Conservation (phyloP, 2,888 invertebrate species). For the Thysanoteuthis rhombus region DNA sequence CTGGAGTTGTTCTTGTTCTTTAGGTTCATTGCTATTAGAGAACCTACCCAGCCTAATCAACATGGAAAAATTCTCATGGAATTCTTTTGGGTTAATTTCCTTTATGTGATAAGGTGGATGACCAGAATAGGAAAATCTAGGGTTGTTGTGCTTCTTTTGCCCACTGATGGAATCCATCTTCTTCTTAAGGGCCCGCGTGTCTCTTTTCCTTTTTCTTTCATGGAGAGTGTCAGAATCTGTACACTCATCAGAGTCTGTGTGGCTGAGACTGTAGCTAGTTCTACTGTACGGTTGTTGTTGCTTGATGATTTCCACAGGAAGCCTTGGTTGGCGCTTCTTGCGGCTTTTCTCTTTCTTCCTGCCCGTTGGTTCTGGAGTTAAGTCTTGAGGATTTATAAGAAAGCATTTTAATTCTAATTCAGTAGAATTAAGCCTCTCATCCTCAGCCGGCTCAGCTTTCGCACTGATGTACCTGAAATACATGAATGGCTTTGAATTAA, state of each 20-base stretch:
- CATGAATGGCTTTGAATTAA: too few species aligned
- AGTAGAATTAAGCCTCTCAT: not conserved
- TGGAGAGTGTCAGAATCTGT: constrained; percentile 45
- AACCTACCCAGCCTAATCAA: constrained; percentile 75
- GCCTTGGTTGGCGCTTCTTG: constrained; percentile 15
- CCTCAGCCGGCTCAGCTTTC: not conserved
- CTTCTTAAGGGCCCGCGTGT: constrained; percentile 46
- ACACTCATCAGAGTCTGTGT: constrained; percentile 58
- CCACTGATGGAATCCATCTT: constrained; percentile 50
- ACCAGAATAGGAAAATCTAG: not conserved
- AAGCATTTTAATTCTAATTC: not conserved
- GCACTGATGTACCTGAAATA: not conserved
- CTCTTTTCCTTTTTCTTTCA: constrained; percentile 51
- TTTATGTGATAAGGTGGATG: not conserved
- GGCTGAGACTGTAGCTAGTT: constrained; percentile 48
- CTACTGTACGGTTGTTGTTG: constrained; percentile 52
- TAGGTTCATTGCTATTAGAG: not conserved
- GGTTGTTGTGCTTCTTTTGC: constrained; percentile 39
- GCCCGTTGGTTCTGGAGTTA: not conserved
- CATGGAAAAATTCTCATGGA: constrained; percentile 76
- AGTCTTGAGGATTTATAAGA: not conserved
- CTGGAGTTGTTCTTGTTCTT: constrained; percentile 87
- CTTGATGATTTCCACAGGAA: constrained; percentile 49
- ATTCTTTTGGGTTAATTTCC: constrained; percentile 41
- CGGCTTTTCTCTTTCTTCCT: not conserved